phyloP scores from a whole-genome alignment of 2,113 vertebrate genomes.

The Chaetura pelagica region DNA sequence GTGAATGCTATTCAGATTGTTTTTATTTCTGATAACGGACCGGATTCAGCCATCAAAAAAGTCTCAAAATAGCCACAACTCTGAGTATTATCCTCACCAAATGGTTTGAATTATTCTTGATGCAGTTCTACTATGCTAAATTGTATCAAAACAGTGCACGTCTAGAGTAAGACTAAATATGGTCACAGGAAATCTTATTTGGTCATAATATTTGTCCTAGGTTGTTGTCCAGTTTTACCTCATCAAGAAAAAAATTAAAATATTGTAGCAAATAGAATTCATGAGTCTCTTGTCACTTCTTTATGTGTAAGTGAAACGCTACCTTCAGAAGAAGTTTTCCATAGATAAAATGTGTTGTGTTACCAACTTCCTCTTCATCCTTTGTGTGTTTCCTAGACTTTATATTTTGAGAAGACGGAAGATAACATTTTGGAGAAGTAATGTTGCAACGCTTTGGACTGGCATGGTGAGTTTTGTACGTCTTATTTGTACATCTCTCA shows the following conservation, averaged over 20 bases:
- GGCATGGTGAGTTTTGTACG: neutral
- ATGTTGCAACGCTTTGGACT: neutral
- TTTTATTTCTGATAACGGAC: constrained; percentile 35
- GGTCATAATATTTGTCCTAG: constrained; percentile 41
- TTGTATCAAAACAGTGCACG: constrained; percentile 39
- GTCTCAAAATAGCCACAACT: constrained; percentile 39
- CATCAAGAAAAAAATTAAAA: neutral
- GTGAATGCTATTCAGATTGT: constrained; percentile 64
- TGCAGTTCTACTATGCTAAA: constrained; percentile 34
- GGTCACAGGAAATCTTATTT: constrained; percentile 13
- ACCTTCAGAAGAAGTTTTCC: neutral
- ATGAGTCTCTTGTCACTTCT: neutral
- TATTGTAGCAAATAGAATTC: neutral
- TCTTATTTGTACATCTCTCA: neutral
- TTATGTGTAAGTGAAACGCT: neutral
- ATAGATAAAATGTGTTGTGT: constrained; percentile 34
- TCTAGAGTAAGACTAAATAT: neutral
- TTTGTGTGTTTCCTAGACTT: constrained; percentile 45
- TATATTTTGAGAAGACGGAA: constrained; percentile 47
- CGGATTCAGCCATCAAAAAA: constrained; percentile 58
- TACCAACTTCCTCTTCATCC: constrained; percentile 51
- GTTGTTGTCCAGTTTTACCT: constrained; percentile 45
- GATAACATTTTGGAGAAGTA: constrained; percentile 32
- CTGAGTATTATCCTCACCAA: constrained; percentile 46
- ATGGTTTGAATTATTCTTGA: constrained; percentile 64